Conservation (phyloP, 2,797 vertebrate species). For the Pangasius mekongensis region DNA sequence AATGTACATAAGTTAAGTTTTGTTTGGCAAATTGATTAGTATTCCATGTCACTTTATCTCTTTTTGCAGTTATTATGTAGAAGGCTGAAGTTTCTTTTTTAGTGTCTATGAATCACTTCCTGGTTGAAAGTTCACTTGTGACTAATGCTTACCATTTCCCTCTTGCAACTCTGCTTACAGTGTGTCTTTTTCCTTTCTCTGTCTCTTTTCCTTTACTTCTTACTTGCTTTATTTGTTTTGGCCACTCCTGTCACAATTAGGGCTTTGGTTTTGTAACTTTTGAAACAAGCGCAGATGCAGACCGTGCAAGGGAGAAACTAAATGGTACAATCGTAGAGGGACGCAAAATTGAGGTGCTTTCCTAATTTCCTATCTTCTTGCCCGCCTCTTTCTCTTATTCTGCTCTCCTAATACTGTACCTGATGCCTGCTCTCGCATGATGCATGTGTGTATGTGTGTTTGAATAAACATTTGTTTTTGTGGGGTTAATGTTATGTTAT, state of each 20-base stretch:
- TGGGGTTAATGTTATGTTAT: background rate
- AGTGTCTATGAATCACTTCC: slow-evolving; percentile 40
- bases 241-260: slow-evolving; percentile 64
- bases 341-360: slow-evolving; percentile 86
- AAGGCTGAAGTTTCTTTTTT: background rate
- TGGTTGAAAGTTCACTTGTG: slow-evolving; percentile 34
- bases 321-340: slow-evolving; percentile 92
- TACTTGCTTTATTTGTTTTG: slow-evolving; percentile 34
- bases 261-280: slow-evolving; percentile 93
- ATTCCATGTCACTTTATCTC: background rate
- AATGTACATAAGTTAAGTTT: background rate
- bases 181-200: slow-evolving; percentile 56
- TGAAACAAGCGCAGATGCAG: slow-evolving; percentile 89
- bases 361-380: slow-evolving; percentile 32
- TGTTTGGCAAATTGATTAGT: background rate
- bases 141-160: slow-evolving; percentile 49
- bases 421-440: slow-evolving; percentile 34
- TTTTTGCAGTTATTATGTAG: background rate
- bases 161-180: slow-evolving; percentile 52
- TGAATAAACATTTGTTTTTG: slow-evolving; percentile 40
- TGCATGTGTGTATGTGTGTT: slow-evolving; percentile 48
- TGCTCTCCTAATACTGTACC: slow-evolving; percentile 12
- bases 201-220: slow-evolving; percentile 41
- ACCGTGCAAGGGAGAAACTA: slow-evolving; percentile 90
- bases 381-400: slow-evolving; percentile 51